Evolutionary conservation across 2,797 vertebrate species (phyloP), one percentile per base, ranked within the genome.

Genomic region (Hippoglossus hippoglossus): DNA sequence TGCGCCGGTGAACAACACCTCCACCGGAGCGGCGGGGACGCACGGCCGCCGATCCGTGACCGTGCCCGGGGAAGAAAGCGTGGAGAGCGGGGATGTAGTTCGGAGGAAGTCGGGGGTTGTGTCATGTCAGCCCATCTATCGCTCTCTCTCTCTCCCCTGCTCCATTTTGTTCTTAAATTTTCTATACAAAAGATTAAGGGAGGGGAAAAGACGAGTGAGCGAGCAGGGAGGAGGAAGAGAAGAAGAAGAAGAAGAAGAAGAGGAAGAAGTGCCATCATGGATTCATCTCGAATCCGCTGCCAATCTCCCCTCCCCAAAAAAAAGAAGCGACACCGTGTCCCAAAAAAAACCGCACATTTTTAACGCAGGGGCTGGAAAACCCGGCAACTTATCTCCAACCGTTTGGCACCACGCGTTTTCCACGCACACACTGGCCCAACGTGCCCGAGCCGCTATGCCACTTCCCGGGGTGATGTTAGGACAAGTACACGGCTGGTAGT

Each of bases 101-200:
- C 3, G 44, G 44, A 46, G 44, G 44, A 19, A 46, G 44, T 16
- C 15, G 44, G 44, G 44, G 44, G 44, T 46, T 82, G 90, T 92
- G 92, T 92, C 91, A 91, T 90, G 90, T 91, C 85, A 86, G 87
- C 85, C 87, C 73, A 84, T 91, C 91, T 90, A 83, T 90, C 86
- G 63, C 87, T 82, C 84, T 82, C 87, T 88, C 87, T 88, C 88
- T 82, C 90, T 88, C 75, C 79, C 80, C 85, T 83, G 90, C 92
- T 94, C 93, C 92, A 92, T 93, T 93, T 94, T 93, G 92, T 94
- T 93, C 93, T 61, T 91, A 93, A 94, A 94, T 94, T 93, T 93
- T 94, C 93, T 92, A 94, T 93, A 95, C 94, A 94, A 94, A 93
- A 95, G 93, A 95, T 93, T 89, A 93, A 88, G 93, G 92, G 91